A percentile compares a stretch with the other conserved stretches of the same genome.
Evolutionary conservation across 64 coral and sea anemone genomes (phyloP).

Genomic region (Anthopleura sola): DNA sequence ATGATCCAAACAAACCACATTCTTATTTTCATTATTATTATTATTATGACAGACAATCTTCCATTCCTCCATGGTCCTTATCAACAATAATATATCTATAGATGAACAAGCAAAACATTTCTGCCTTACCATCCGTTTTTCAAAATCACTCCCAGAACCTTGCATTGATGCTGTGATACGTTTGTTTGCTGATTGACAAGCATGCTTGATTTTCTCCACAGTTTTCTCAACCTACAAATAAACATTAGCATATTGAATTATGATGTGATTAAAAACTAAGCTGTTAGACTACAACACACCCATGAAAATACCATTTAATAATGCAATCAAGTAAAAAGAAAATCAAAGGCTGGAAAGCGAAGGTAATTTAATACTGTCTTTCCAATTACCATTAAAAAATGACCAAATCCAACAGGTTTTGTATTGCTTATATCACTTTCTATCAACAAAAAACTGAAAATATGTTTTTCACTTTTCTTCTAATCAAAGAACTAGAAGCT

Average conservation of each 20-base stretch:
- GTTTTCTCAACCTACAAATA: conserved; percentile 86
- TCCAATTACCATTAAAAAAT: neutral
- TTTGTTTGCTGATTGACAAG: conserved; percentile 89
- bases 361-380: neutral
- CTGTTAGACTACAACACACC: neutral
- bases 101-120: neutral
- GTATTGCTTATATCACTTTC: neutral
- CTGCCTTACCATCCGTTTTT: conserved; percentile 73
- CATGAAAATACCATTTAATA: too few relatives aligned
- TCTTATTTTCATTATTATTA: too few relatives aligned
- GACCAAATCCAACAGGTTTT: neutral
- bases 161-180: conserved; percentile 89
- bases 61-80: too few relatives aligned
- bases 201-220: conserved; percentile 96
- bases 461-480: neutral
- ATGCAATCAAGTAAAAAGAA: neutral
- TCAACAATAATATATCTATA: too few relatives aligned
- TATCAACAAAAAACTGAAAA: conserved; percentile 5
- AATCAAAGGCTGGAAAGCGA: neutral
- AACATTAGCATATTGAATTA: neutral
- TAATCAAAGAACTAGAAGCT: neutral
- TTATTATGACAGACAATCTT: too few relatives aligned
- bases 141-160: conserved; percentile 84
- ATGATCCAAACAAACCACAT: too few relatives aligned
- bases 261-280: too few relatives aligned